phyloP scores from a whole-genome alignment of 2,888 invertebrate genomes.

The Autographa pulchrina region DNA sequence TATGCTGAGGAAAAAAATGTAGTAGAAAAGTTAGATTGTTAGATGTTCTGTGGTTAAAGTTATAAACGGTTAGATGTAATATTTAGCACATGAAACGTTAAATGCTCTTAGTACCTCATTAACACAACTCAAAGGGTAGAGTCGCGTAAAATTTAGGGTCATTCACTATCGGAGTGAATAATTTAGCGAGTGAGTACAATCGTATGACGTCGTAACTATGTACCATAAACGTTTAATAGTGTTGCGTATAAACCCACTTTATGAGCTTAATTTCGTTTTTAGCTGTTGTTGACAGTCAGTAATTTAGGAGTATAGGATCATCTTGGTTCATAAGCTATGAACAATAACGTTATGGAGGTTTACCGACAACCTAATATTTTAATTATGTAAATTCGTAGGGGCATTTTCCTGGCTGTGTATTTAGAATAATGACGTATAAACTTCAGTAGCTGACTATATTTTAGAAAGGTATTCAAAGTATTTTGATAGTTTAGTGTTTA shows the following conservation, averaged over 20 bases:
- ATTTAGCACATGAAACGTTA: conserved; percentile 21
- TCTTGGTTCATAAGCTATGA: conserved; percentile 3
- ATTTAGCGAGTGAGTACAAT: conserved; percentile 20
- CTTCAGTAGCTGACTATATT: background rate
- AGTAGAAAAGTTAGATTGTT: too few relatives aligned
- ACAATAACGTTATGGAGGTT: background rate
- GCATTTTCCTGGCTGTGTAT: background rate
- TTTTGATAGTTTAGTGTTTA: too few relatives aligned
- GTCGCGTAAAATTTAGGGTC: conserved; percentile 21
- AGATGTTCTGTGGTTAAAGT: background rate
- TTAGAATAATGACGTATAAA: background rate
- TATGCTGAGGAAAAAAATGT: too few relatives aligned
- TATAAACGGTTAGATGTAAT: conserved; percentile 5
- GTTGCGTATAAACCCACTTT: conserved; percentile 47
- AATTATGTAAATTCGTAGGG: background rate
- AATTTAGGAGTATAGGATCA: conserved; percentile 14
- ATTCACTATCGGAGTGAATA: conserved; percentile 35
- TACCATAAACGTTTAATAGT: conserved; percentile 50
- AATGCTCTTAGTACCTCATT: conserved; percentile 23
- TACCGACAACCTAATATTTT: background rate
- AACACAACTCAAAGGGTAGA: conserved; percentile 35
- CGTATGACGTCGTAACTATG: conserved; percentile 21
- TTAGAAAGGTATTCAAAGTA: background rate
- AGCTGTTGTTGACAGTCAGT: conserved; percentile 31
- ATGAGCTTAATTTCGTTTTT: conserved; percentile 49